Percentiles rank a stretch among this genome's conserved stretches.
These are phyloP conservation scores for Lycophotia porphyrea DNA, from an alignment of 2,888 invertebrate genomes.

Conservation along the genomic window DNA sequence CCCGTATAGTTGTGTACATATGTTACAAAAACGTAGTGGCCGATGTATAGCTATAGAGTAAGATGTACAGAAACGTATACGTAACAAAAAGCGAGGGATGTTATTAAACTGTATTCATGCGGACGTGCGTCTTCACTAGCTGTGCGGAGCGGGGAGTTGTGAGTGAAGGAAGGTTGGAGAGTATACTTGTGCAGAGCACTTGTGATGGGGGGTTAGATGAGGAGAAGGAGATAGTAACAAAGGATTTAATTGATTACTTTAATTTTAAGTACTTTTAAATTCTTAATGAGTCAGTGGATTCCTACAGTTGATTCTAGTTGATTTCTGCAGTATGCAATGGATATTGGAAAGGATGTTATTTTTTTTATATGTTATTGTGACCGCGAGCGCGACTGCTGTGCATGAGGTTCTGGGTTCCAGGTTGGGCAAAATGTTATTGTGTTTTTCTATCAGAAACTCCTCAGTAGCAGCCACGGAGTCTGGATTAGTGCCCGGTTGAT, in stretches of 20 bases:
- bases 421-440: no score
- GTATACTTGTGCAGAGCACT: no score
- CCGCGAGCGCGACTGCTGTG: no score
- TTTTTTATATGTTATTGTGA: no score
- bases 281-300: not conserved
- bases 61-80: not conserved
- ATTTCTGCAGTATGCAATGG: not conserved
- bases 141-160: not conserved
- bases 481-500: no score
- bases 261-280: not conserved
- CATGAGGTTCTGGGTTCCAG: no score
- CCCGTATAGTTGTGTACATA: constrained; percentile 1
- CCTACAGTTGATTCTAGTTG: not conserved
- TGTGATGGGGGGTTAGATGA: not conserved
- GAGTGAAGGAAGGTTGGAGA: not conserved
- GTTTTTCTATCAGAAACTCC: no score
- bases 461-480: no score
- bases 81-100: constrained; percentile 40
- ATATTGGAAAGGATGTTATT: not conserved
- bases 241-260: not conserved
- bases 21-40: constrained; percentile 17
- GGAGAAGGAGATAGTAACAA: not conserved
- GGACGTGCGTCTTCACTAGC: constrained; percentile 32
- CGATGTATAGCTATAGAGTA: not conserved
- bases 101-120: constrained; percentile 58